Conservation (phyloP, 2,113 vertebrate genomes). For the Eleginops maclovinus region DNA sequence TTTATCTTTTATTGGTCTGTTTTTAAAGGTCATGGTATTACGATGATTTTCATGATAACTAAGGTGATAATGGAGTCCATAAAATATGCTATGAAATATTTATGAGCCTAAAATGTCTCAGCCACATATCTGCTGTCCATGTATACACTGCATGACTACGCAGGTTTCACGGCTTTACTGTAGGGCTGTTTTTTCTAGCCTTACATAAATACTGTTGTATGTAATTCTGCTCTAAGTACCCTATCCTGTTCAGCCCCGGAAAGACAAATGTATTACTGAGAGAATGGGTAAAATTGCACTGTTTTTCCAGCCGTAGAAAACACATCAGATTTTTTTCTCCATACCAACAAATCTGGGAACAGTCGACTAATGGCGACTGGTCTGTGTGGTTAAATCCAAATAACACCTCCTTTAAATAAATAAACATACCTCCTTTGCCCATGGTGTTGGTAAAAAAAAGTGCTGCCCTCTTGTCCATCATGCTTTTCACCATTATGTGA, state of each 20-base stretch:
- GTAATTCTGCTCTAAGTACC: conserved; percentile 33
- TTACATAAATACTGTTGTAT: conserved; percentile 32
- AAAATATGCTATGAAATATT: conserved; percentile 33
- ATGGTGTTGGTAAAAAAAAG: conserved; percentile 35
- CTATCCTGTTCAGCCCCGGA: not conserved
- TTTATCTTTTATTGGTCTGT: conserved; percentile 15
- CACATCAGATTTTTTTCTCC: conserved; percentile 58
- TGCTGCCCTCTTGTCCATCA: conserved; percentile 49
- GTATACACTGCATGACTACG: not conserved
- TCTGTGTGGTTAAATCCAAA: conserved; percentile 51
- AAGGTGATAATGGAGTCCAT: conserved; percentile 13
- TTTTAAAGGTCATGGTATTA: conserved; percentile 18
- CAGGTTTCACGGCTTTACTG: conserved; percentile 11
- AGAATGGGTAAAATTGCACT: conserved; percentile 55
- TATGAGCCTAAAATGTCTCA: conserved; percentile 9
- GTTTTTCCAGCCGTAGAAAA: conserved; percentile 45
- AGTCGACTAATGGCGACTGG: conserved; percentile 53
- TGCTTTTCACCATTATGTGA: conserved; percentile 57
- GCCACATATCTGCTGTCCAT: conserved; percentile 14
- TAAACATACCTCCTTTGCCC: conserved; percentile 39
- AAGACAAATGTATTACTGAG: conserved; percentile 28
- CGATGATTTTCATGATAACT: not conserved
- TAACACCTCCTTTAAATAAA: conserved; percentile 58
- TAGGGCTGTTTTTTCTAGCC: conserved; percentile 33
- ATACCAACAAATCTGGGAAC: conserved; percentile 42